Evolutionary conservation across 2,113 vertebrate species (phyloP), one percentile per base, ranked within the genome.

Genomic region (Tragelaphus scriptus): DNA sequence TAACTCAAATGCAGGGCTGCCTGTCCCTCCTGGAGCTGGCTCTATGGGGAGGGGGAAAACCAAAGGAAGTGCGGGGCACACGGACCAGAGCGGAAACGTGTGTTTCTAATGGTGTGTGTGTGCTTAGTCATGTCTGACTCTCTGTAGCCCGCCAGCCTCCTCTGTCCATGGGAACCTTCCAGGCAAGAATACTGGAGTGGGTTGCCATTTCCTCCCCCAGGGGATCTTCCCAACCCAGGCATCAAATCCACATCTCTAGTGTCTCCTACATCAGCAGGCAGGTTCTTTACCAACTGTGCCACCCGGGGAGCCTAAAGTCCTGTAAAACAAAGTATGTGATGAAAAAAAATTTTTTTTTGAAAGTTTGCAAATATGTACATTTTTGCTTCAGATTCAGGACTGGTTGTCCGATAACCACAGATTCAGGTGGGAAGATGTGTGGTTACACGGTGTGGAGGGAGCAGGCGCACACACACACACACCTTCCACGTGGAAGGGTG

Each of bases 1-100:
- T 36, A 11, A 40, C 68, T 55, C 30, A 13, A 19, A 36, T 3
- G 21, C 15, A 44, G 59, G 28, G 21, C 0, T 26, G 36, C 44
- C 32, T 25, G 51, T 14, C 19, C 40, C 23, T 49, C 44, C 55
- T 6, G 2, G 17, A 80, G 58, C 44, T 7, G 10, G 32, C 5
- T n/a, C n/a, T 32, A 2, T 0, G 15, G 53, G 58, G 12, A 28
- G 16, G 28, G 44, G 65, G 5, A 32, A 30, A 44, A 44, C 44
- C 44, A 44, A 75, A 80, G 26, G 2, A 32, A 47, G 51, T 0
- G 1, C 1, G 55, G 90, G 55, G 11, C 9, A 9, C 2, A 1
- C 0, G 3, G 7, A 3, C 26, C 1, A 7, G 49, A 53, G 36
- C 19, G 0, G 13, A 6, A 4, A 14, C 3, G 8, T 5, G 23